Evolutionary conservation across 2,797 vertebrate genomes (phyloP).

Genomic region (Sciurus vulgaris): DNA sequence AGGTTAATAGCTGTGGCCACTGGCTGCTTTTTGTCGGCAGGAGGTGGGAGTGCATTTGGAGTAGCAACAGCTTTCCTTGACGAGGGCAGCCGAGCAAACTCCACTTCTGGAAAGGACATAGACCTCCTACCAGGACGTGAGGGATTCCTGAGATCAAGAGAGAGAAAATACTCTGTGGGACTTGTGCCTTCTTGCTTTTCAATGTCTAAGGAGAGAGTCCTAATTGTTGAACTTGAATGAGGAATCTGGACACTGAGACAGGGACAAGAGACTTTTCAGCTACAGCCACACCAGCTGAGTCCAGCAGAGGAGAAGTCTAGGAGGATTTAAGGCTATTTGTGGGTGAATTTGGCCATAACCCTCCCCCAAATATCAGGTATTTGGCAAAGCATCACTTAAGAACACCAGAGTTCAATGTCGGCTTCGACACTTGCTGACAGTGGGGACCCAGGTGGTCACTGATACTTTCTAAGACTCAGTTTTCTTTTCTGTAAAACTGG

Average conservation of each 20-base stretch:
- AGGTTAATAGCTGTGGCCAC: conserved; percentile 46
- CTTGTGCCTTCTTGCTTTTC: background rate
- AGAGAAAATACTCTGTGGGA: background rate
- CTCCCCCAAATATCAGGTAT: background rate
- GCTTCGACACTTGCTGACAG: background rate
- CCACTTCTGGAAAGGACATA: conserved; percentile 28
- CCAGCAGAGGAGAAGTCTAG: background rate
- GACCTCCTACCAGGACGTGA: background rate
- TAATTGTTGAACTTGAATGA: background rate
- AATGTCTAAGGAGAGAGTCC: background rate
- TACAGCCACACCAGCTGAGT: background rate
- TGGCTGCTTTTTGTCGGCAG: conserved; percentile 3
- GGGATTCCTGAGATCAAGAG: background rate
- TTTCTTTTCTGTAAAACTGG: conserved; percentile 27
- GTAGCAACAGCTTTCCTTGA: background rate
- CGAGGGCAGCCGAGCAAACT: background rate
- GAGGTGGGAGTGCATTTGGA: conserved; percentile 43
- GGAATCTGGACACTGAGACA: background rate
- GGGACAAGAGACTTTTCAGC: background rate
- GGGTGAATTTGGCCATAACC: background rate
- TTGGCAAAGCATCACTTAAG: background rate
- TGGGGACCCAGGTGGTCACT: background rate
- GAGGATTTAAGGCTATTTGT: background rate
- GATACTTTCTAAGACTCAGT: background rate
- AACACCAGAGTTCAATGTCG: background rate